Percentiles rank a stretch among this genome's conserved stretches.
phyloP scores from a whole-genome alignment of 1,140 invertebrate species.

The Brachionus sp. region DNA sequence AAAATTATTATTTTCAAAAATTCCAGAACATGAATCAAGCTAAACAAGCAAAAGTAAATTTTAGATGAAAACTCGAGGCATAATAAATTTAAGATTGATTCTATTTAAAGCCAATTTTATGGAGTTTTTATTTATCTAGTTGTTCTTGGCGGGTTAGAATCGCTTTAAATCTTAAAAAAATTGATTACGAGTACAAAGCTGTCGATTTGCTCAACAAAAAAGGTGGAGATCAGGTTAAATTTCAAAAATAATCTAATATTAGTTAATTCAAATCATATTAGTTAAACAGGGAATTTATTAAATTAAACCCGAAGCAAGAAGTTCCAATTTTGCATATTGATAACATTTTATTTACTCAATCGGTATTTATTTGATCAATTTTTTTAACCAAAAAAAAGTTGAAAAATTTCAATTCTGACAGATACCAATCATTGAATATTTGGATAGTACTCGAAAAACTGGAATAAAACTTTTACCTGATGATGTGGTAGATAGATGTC shows the following conservation, averaged over 20 bases:
- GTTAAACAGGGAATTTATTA: conserved; percentile 45
- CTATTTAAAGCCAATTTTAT: conserved; percentile 87
- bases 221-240: conserved; percentile 51
- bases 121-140: conserved; percentile 85
- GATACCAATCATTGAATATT: conserved; percentile 86
- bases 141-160: conserved; percentile 85
- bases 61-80: conserved; percentile 95
- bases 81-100: conserved; percentile 73
- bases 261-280: conserved; percentile 45
- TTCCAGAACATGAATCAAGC: conserved; percentile 57
- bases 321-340: conserved; percentile 36
- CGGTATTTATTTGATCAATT: not conserved
- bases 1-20: conserved; percentile 17
- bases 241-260: not conserved
- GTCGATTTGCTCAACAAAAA: conserved; percentile 79
- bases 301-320: conserved; percentile 42
- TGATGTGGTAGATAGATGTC: conserved; percentile 71
- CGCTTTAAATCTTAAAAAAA: conserved; percentile 84
- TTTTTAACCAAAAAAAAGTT: not conserved
- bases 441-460: conserved; percentile 79
- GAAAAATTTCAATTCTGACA: not conserved
- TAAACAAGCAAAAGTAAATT: conserved; percentile 60
- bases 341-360: not conserved
- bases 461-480: conserved; percentile 75
- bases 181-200: conserved; percentile 86